A percentile compares a stretch with the other conserved stretches of the same genome.
phyloP scores from a whole-genome alignment of 2,113 vertebrate genomes.

The Lepisosteus osseus region DNA sequence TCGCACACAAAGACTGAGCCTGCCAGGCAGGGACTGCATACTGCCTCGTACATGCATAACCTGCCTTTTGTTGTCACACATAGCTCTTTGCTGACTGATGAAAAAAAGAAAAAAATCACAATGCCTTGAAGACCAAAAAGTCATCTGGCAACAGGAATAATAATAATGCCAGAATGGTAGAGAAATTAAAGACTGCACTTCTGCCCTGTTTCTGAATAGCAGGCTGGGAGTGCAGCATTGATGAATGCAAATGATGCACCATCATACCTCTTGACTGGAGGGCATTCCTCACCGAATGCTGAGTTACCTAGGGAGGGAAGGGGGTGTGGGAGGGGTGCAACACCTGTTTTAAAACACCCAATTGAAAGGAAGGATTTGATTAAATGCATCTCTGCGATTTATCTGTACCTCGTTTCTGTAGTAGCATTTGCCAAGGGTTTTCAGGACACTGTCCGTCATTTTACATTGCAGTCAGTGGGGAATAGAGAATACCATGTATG shows the following conservation, averaged over 20 bases:
- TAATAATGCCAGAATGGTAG: slow-evolving; percentile 31
- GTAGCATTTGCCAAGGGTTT: background rate
- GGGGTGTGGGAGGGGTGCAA: background rate
- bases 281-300: background rate
- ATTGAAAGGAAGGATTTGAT: slow-evolving; percentile 35
- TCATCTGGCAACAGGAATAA: too few species aligned
- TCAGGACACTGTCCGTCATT: background rate
- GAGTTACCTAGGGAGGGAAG: too few species aligned
- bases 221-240: slow-evolving; percentile 66
- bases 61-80: background rate
- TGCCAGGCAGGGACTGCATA: too few species aligned
- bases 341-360: slow-evolving; percentile 12
- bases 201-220: slow-evolving; percentile 62
- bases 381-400: slow-evolving; percentile 8
- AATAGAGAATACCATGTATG: too few species aligned
- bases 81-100: background rate
- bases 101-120: background rate
- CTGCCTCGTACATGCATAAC: background rate
- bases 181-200: slow-evolving; percentile 70
- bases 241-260: slow-evolving; percentile 66
- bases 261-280: slow-evolving; percentile 50
- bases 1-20: too few species aligned
- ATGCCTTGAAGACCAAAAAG: background rate
- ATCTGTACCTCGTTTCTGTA: background rate
- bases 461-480: background rate